A percentile compares a stretch with the other conserved stretches of the same genome.
Conservation (phyloP, 2,888 invertebrate species). For the Omphaloscelis lunosa region DNA sequence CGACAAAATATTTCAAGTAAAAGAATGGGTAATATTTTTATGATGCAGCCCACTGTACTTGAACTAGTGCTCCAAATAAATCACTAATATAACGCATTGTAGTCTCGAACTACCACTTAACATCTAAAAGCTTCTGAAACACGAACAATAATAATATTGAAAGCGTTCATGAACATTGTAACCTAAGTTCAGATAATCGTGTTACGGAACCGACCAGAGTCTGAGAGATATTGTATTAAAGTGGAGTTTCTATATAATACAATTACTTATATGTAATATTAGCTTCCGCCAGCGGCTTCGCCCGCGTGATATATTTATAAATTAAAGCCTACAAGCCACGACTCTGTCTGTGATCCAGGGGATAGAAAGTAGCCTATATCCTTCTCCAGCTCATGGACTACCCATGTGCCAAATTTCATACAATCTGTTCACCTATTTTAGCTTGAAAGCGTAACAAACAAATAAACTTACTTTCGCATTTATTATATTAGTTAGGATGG, state of each 20-base stretch:
- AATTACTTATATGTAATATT: not conserved
- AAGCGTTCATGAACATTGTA: conserved; percentile 31
- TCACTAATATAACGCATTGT: not conserved
- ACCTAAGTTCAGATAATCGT: conserved; percentile 46
- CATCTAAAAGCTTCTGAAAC: conserved; percentile 40
- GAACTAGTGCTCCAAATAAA: conserved; percentile 22
- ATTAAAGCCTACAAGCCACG: too few species aligned
- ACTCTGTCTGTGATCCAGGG: too few species aligned
- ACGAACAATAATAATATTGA: conserved; percentile 38
- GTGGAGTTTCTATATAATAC: conserved; percentile 22
- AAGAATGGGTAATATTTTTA: not conserved
- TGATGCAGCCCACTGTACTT: not conserved
- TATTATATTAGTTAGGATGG: too few species aligned
- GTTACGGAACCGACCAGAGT: conserved; percentile 22
- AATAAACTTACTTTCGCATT: too few species aligned
- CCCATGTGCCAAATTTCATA: too few species aligned
- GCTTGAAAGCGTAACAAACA: too few species aligned
- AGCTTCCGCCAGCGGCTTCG: too few species aligned
- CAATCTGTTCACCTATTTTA: too few species aligned
- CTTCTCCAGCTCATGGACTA: too few species aligned
- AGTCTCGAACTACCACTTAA: conserved; percentile 10
- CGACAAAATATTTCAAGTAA: too few species aligned
- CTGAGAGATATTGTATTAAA: conserved; percentile 31
- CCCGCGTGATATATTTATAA: too few species aligned
- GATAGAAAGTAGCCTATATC: too few species aligned